These are phyloP conservation scores for Leptosomus discolor DNA, from an alignment of 2,113 vertebrate genomes.

Conservation along the genomic window DNA sequence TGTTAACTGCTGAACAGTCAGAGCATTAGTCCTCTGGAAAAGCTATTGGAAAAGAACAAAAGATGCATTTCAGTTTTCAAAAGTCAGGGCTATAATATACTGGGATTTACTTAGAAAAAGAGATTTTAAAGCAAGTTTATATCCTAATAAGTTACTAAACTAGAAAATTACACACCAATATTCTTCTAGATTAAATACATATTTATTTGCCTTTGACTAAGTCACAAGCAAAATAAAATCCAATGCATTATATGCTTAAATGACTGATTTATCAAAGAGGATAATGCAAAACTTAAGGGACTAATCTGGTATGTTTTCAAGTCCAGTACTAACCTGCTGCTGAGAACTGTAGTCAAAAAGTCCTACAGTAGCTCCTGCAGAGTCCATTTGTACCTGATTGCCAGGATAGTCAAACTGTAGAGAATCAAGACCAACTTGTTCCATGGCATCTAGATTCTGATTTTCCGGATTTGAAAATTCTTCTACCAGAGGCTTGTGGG, in stretches of 20 bases:
- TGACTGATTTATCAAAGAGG: background rate
- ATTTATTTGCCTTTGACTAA: background rate
- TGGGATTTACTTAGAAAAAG: background rate
- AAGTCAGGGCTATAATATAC: background rate
- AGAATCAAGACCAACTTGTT: constrained; percentile 92
- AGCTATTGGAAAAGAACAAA: constrained; percentile 71
- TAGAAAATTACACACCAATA: background rate
- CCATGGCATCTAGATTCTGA: constrained; percentile 93
- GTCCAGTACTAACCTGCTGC: constrained; percentile 87
- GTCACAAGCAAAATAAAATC: background rate
- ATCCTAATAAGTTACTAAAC: background rate
- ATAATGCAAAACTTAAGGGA: background rate
- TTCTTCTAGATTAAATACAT: background rate
- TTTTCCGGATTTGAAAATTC: constrained; percentile 93
- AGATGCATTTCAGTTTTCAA: background rate
- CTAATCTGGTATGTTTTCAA: background rate
- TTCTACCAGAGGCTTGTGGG: constrained; percentile 86
- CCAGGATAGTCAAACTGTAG: constrained; percentile 96
- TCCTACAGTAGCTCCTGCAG: constrained; percentile 89
- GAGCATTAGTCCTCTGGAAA: constrained; percentile 91
- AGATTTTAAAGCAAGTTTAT: background rate
- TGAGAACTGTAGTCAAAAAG: constrained; percentile 97
- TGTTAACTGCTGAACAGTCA: constrained; percentile 93
- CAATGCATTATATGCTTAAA: background rate
- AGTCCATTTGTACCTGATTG: constrained; percentile 96